These are phyloP conservation scores for Puma concolor DNA, from an alignment of 2,113 vertebrate genomes.

Conservation along the genomic window DNA sequence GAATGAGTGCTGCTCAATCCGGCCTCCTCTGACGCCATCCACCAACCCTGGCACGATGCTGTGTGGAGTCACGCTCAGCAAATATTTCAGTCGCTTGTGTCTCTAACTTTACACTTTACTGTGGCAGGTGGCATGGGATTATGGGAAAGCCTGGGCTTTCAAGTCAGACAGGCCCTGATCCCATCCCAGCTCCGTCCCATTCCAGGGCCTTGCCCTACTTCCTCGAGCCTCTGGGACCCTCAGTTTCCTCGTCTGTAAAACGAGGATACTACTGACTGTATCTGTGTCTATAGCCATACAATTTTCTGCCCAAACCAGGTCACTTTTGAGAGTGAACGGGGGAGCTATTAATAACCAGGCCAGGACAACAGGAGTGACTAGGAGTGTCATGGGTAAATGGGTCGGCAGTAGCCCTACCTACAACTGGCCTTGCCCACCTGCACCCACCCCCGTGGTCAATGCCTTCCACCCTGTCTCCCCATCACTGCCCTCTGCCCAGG, in stretches of 20 bases:
- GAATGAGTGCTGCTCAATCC: background rate
- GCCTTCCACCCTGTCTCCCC: background rate
- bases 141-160: background rate
- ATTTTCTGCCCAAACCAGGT: background rate
- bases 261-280: background rate
- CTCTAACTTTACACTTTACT: background rate
- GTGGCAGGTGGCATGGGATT: accelerated
- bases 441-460: accelerated
- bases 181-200: background rate
- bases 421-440: accelerated
- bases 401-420: accelerated
- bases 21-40: background rate
- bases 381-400: background rate
- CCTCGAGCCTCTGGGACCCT: background rate
- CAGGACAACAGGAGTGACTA: too few species aligned
- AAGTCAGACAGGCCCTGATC: background rate
- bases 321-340: background rate
- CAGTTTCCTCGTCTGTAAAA: background rate
- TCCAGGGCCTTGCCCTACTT: background rate
- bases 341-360: background rate
- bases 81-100: background rate
- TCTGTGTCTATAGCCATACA: too few species aligned
- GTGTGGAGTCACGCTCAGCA: background rate
- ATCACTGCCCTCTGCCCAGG: background rate
- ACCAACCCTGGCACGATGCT: background rate